A percentile compares a stretch with the other conserved stretches of the same genome.
These are phyloP conservation scores for Lycaon pictus DNA, from an alignment of 2,113 vertebrate species.

Conservation along the genomic window DNA sequence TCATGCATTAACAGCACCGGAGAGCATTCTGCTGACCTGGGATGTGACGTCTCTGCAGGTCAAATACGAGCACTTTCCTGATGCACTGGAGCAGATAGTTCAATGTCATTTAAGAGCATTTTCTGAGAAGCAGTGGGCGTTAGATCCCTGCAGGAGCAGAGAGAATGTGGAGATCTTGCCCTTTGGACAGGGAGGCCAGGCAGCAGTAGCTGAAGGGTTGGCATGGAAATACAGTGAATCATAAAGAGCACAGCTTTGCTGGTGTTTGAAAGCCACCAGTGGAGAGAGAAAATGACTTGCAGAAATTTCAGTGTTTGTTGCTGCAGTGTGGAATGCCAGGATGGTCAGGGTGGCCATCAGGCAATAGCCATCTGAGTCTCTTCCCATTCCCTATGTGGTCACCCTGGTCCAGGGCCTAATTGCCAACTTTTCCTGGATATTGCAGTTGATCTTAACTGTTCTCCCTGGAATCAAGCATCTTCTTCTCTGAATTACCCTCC, in stretches of 20 bases:
- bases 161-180: not conserved
- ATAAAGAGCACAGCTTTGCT: not conserved
- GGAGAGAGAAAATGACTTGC: not conserved
- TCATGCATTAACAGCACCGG: constrained; percentile 57
- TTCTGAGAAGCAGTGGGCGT: constrained; percentile 11
- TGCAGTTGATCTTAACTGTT: not conserved
- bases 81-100: not conserved
- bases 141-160: not conserved
- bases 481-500: not conserved
- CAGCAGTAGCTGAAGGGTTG: not conserved
- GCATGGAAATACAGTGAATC: not conserved
- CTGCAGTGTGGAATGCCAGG: not conserved
- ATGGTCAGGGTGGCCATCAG: too few relatives aligned
- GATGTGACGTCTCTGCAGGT: not conserved
- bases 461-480: not conserved
- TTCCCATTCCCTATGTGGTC: not conserved
- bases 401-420: not conserved
- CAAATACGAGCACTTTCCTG: not conserved
- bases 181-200: constrained; percentile 19
- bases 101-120: constrained; percentile 68
- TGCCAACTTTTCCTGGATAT: not conserved
- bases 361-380: not conserved
- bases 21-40: constrained; percentile 38
- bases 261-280: not conserved
- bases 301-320: not conserved